Conservation (phyloP, 2,113 vertebrate genomes). For the Natator depressus region DNA sequence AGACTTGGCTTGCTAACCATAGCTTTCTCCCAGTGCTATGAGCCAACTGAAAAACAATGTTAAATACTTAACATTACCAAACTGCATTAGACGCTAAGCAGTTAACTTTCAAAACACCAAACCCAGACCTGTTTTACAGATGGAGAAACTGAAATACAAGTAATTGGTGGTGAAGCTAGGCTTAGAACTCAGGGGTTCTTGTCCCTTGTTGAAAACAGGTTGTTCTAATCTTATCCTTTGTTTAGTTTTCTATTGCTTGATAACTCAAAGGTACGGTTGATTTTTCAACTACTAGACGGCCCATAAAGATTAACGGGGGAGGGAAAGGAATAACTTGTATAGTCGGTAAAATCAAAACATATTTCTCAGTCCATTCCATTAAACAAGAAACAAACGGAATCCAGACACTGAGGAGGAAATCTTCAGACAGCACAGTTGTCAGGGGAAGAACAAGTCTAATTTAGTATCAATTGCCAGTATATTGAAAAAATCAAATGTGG, state of each 20-base stretch:
- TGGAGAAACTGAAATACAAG: not conserved
- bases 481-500: not conserved
- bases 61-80: not conserved
- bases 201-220: not conserved
- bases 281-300: not conserved
- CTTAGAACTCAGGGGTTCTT: not conserved
- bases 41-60: not conserved
- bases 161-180: not conserved
- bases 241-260: not conserved
- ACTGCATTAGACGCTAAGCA: rapidly evolving
- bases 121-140: not conserved
- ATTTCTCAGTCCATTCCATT: not conserved
- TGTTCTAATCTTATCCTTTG: not conserved
- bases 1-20: not conserved
- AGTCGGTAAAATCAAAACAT: not conserved
- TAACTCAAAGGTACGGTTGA: not conserved
- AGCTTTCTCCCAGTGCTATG: not conserved
- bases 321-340: not conserved
- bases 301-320: not conserved
- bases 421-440: not conserved
- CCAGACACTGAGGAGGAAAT: not conserved
- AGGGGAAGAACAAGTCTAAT: not conserved
- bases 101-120: not conserved
- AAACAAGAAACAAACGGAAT: not conserved
- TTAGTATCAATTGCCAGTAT: not conserved